Base-by-base conservation (phyloP, 2,797 vertebrate genomes). In the Gambusia yucatana region DNA sequence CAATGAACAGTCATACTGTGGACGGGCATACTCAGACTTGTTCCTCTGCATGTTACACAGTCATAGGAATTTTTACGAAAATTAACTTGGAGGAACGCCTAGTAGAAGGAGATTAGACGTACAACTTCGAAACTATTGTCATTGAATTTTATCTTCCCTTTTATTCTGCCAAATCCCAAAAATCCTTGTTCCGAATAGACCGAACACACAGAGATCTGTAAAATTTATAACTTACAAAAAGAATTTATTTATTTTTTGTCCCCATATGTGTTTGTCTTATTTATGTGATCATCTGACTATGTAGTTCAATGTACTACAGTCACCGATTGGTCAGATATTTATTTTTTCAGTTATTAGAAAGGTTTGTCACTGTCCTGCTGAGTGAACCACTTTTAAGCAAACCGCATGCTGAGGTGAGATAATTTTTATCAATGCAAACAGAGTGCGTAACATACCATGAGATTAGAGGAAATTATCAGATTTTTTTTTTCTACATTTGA, bases 11-110 rank as follows among this genome's bases (percentile, higher is more conserved):
- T 70, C 73, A 86, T 44, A 79, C 76, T 48, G 16, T 0, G 44
- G 20, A 63, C 74, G 87, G 92, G 87, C 94, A 88, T 47, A 94
- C 95, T 93, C 94, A 94, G 94, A 94, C 95, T 93, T 93, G 95
- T 93, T 90, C 73, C 47, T 33, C 1, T 67, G 6, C 20, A 46
- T 50, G 73, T 67, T 73, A 36, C 28, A 25, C 69, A 72, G 74
- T 75, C 70, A 55, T 75, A 79, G 50, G 59, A 82, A 57, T 14
- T 0, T 3, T 79, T 63, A 77, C 13, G 1, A 0, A 43, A 30
- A 79, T 47, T 6, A 8, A 73, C 3, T 25, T 41, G 33, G 10
- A 69, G 65, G 39, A 41, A 69, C 1, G 22, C 25, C 39, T 43
- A 4, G 16, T 33, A 65, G 39, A 43, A 43, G 25, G 17, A 36